phyloP scores from a whole-genome alignment of 2,797 vertebrate genomes.

The Phataginus tetradactyla region DNA sequence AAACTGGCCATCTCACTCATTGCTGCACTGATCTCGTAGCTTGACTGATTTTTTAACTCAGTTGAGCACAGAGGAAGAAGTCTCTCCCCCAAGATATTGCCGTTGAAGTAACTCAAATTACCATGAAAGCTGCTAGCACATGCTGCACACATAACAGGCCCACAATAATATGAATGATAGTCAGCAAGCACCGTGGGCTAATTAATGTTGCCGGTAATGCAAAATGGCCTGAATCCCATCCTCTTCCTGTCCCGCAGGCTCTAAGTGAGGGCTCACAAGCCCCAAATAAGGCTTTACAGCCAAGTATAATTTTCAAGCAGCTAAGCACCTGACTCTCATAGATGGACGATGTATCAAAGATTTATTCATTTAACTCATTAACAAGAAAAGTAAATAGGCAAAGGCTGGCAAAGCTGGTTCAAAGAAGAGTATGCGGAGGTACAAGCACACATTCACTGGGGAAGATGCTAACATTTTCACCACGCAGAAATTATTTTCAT shows the following conservation, averaged over 20 bases:
- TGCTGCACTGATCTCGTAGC: too few relatives aligned
- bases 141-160: accelerated
- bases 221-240: background rate
- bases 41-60: too few relatives aligned
- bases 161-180: background rate
- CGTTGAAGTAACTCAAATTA: background rate
- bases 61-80: too few relatives aligned
- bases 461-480: background rate
- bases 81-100: background rate
- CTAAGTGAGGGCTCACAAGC: background rate
- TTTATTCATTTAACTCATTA: background rate
- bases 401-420: background rate
- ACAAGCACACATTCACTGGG: background rate
- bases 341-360: background rate
- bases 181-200: too few relatives aligned
- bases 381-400: background rate
- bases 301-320: background rate
- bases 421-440: background rate
- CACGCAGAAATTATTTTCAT: background rate
- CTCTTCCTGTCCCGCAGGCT: too few relatives aligned
- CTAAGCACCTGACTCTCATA: background rate
- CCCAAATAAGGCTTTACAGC: background rate
- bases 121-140: background rate
- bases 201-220: background rate
- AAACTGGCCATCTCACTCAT: too few relatives aligned